Conservation (phyloP, 2,888 invertebrate species). For the Orchesella flavescens region DNA sequence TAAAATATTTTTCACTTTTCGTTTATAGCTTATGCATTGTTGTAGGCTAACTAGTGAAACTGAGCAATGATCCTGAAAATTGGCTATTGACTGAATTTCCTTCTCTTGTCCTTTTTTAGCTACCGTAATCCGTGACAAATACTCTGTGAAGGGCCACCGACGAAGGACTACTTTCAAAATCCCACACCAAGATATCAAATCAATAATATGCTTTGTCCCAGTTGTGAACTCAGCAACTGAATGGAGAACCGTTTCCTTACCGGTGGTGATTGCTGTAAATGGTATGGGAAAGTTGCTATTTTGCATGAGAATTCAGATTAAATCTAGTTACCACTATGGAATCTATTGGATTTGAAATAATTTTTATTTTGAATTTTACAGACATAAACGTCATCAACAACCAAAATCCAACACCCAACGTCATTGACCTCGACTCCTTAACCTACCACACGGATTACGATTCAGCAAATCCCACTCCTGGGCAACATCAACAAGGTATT, state of each 20-base stretch:
- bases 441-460: conserved; percentile 60
- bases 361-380: neutral
- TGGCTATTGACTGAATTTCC: neutral
- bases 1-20: conserved; percentile 18
- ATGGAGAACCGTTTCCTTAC: conserved; percentile 68
- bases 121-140: conserved; percentile 61
- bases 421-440: conserved; percentile 58
- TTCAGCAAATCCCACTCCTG: neutral
- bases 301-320: neutral
- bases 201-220: conserved; percentile 68
- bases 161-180: conserved; percentile 65
- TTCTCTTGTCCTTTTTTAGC: conserved; percentile 30
- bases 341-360: too few relatives aligned
- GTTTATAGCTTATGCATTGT: too few relatives aligned
- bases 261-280: conserved; percentile 52
- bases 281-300: too few relatives aligned
- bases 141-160: conserved; percentile 59
- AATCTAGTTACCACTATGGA: neutral
- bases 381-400: conserved; percentile 35
- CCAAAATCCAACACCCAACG: conserved; percentile 38
- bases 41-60: too few relatives aligned
- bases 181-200: conserved; percentile 64
- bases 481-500: neutral
- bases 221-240: conserved; percentile 67
- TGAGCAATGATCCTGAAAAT: neutral